phyloP scores from a whole-genome alignment of 2,888 invertebrate genomes.

The Cerceris ruficornis region DNA sequence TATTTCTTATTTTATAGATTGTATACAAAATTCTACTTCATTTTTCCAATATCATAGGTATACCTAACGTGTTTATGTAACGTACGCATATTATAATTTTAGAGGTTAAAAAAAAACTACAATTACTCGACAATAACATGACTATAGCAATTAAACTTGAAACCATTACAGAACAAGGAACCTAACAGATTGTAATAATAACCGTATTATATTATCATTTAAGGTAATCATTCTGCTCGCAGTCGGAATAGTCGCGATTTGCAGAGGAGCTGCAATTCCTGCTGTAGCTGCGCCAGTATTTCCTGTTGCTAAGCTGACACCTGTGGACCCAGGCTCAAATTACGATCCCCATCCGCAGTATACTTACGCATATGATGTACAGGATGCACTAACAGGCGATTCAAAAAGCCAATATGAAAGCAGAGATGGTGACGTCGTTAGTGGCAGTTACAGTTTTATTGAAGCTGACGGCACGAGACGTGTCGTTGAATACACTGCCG shows the following conservation, averaged over 20 bases:
- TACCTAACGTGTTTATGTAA: too few relatives aligned
- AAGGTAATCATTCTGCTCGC: conserved; percentile 44
- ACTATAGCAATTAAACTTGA: too few relatives aligned
- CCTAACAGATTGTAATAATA: not conserved
- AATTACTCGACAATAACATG: too few relatives aligned
- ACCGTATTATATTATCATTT: conserved; percentile 48
- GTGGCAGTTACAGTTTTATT: conserved; percentile 76
- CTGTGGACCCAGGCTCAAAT: conserved; percentile 58
- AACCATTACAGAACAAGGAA: too few relatives aligned
- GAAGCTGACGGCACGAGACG: conserved; percentile 77
- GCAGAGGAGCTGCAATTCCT: conserved; percentile 35
- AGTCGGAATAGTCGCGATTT: conserved; percentile 28
- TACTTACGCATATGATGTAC: conserved; percentile 76
- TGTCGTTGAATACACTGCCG: conserved; percentile 76
- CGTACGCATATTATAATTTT: too few relatives aligned
- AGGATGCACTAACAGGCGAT: conserved; percentile 75
- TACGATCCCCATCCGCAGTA: conserved; percentile 78
- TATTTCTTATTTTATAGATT: too few relatives aligned
- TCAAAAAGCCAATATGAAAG: conserved; percentile 76
- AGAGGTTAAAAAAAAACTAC: too few relatives aligned
- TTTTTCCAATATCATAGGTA: too few relatives aligned
- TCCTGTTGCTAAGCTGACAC: conserved; percentile 63
- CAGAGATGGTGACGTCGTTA: conserved; percentile 76
- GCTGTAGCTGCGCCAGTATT: conserved; percentile 19
- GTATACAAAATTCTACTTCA: too few relatives aligned